Evolutionary conservation across 2,888 invertebrate genomes (phyloP), one percentile per base, ranked within the genome.

Genomic region (Seira sanloemensis): DNA sequence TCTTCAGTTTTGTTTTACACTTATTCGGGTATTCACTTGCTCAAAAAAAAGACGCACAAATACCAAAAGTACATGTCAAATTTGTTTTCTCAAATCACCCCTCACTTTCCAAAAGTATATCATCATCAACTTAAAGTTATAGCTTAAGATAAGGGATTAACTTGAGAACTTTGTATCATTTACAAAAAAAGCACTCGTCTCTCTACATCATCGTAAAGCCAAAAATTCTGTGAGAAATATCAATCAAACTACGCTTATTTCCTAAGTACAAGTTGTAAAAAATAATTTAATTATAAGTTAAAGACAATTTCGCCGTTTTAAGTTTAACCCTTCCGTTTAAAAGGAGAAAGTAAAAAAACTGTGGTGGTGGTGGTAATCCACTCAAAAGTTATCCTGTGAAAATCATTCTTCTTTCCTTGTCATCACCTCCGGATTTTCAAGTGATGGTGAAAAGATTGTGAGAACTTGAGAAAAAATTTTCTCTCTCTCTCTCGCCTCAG

Each of bases 161-260:
- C 46, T 16, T 50, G 54, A 21, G 18, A 1, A 54, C n/a, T 24
- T 72, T 7, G 24, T 37, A n/a, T 37, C 37, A 37, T 37, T 37
- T 37, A 37, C 37, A 37, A 72, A 25, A 7, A n/a, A n/a, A n/a
- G n/a, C n/a, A n/a, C n/a, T n/a, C n/a, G n/a, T n/a, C n/a, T n/a
- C n/a, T n/a, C n/a, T n/a, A n/a, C n/a, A n/a, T n/a, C n/a, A n/a
- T n/a, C n/a, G n/a, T n/a, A n/a, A n/a, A 23, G 68, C 68, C 79
- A 73, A n/a, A 37, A 37, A 46, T 68, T 80, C 46, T 80, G 58
- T 25, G 37, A 37, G 37, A 4, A 37, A 37, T 37, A 7, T 7
- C 12, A 74, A 74, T 65, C n/a, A 27, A n/a, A 81, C 69, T 68
- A 73, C 80, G 80, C 80, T 81, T 81, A 81, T 75, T 25, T 54